phyloP scores from a whole-genome alignment of 1,140 invertebrate genomes.

The Cylas formicarius region DNA sequence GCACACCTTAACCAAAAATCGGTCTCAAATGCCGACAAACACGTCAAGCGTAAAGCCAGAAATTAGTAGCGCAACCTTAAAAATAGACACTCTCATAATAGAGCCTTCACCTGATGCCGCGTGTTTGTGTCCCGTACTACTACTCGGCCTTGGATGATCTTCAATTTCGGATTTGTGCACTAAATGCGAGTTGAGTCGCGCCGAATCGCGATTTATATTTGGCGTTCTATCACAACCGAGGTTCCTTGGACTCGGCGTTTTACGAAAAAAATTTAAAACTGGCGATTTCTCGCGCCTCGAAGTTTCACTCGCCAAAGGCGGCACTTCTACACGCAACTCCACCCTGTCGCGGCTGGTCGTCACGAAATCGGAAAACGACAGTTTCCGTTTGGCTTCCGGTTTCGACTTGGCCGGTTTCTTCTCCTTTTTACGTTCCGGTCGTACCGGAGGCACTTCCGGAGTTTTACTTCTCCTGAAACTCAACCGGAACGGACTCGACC shows the following conservation, averaged over 20 bases:
- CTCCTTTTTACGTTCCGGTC: slow-evolving; percentile 27
- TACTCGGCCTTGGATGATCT: slow-evolving; percentile 9
- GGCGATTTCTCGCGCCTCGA: slow-evolving; percentile 26
- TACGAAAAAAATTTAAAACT: slow-evolving; percentile 23
- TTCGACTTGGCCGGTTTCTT: slow-evolving; percentile 11
- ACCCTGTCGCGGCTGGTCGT: slow-evolving; percentile 18
- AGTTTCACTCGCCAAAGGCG: slow-evolving; percentile 12
- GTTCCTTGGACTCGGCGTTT: slow-evolving; percentile 25
- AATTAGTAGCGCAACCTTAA: slow-evolving; percentile 11
- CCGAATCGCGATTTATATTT: slow-evolving; percentile 37
- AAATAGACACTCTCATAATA: slow-evolving; percentile 21
- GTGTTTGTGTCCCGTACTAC: slow-evolving; percentile 14
- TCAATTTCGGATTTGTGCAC: slow-evolving; percentile 12
- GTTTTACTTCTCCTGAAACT: slow-evolving; percentile 19
- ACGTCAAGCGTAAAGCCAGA: no score
- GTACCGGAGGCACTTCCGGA: slow-evolving; percentile 21
- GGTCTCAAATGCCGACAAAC: no score
- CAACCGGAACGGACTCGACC: slow-evolving; percentile 19
- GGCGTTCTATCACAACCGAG: slow-evolving; percentile 23
- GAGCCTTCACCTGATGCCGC: slow-evolving; percentile 29
- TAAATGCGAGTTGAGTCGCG: slow-evolving; percentile 39
- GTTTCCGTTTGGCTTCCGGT: slow-evolving; percentile 19
- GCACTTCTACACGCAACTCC: slow-evolving; percentile 10
- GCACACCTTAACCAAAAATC: no score
- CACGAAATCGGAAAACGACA: slow-evolving; percentile 30